phyloP scores from a whole-genome alignment of 35 echinoderm and acorn worm genomes.

The Heliocidaris erythrogramma region DNA sequence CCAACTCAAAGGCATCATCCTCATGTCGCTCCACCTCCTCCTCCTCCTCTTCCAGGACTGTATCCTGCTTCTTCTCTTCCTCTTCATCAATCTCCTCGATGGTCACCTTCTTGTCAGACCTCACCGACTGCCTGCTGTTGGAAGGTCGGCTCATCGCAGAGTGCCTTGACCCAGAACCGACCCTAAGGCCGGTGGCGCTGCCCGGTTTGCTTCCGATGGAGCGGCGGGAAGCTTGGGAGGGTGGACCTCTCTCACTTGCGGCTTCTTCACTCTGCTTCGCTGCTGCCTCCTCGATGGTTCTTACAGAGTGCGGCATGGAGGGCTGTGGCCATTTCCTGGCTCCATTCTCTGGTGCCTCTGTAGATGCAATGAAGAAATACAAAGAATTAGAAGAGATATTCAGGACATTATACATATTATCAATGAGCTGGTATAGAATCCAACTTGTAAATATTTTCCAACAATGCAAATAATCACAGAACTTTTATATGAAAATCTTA shows the following conservation, averaged over 20 bases:
- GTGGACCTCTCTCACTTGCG: constrained; percentile 25
- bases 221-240: constrained; percentile 43
- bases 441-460: neutral
- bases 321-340: constrained; percentile 70
- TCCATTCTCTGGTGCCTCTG: constrained; percentile 73
- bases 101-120: constrained; percentile 17
- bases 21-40: neutral
- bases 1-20: constrained; percentile 38
- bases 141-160: constrained; percentile 56
- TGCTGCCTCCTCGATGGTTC: neutral
- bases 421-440: neutral
- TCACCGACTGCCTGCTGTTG: constrained; percentile 52
- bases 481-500: neutral
- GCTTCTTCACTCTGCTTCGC: neutral
- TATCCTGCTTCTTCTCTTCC: constrained; percentile 44
- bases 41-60: constrained; percentile 53
- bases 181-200: constrained; percentile 18
- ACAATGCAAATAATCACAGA: neutral
- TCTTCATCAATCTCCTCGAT: constrained; percentile 50
- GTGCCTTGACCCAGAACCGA: neutral
- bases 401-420: neutral
- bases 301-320: constrained; percentile 28
- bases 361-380: neutral
- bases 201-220: constrained; percentile 27
- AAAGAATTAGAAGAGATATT: neutral